Base-by-base conservation (phyloP, 2,888 invertebrate genomes). In the Electrophaes corylata region DNA sequence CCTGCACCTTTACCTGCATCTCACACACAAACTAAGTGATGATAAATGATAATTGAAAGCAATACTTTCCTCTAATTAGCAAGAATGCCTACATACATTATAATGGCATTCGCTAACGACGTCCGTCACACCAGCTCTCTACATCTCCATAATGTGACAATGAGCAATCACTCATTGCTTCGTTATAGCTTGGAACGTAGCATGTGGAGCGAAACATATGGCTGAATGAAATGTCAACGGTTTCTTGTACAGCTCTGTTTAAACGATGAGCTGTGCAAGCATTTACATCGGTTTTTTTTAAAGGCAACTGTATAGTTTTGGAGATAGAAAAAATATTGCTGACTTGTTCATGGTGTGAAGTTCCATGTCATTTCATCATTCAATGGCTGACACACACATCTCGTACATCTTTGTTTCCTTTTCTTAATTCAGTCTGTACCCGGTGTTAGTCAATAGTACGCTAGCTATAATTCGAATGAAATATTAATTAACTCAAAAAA, bases 111-210 rank as follows among this genome's bases (percentile, higher is more conserved):
- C 64, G 35, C 52, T 72, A 74, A 77, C 73, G 68, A 57, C 53
- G 47, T 51, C 57, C 52, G 62, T 61, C 67, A 67, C 69, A 69
- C 70, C 62, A 55, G 65, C 73, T 75, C 72, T 75, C 73, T 67
- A 43, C 47, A 78, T 79, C 64, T 69, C 55, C 76, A 76, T 79
- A 79, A 76, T 64, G 69, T 57, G 66, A 67, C 73, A 70, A 67
- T 76, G 69, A 72, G 48, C 57, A 54, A 64, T 65, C 57, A 48
- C 45, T 66, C 62, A 60, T 43, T 35, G 33, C 18, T 14, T 47
- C 33, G 35, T 48, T 46, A 41, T 14, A 29, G 33, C 16, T 49
- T 33, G 18, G 19, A 41, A 48, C 43, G 35, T 19, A 33, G 40
- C 45, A 41, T 48, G 31, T 49, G 29, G 43, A 48, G 54, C 54